Base-by-base conservation (phyloP, 2,113 vertebrate genomes). In the Serinus canaria region DNA sequence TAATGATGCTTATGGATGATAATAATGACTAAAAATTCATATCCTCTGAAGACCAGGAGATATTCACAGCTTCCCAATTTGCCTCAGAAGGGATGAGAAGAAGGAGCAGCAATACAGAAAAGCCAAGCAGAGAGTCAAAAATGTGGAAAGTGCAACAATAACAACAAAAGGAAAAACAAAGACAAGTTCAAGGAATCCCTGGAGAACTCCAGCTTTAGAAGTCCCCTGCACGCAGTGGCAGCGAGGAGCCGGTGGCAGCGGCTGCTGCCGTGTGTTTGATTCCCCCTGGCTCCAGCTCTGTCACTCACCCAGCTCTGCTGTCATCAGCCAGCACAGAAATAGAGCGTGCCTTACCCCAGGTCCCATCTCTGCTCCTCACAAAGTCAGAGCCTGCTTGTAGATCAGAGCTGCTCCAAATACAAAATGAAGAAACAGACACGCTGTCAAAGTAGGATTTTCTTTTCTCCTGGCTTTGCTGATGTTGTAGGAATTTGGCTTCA, bases 161-260 rank as follows among this genome's bases (percentile, higher is more conserved):
- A 82, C 83, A 95, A 87, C 47, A 85, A 77, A 49, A 94, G 82
- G 43, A 35, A 89, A 96, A 92, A 66, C 69, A 87, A 81, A 68
- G 70, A 30, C 0, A 2, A 91, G 77, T 79, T 94, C 62, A 90
- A 96, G 94, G 81, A 94, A 89, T 95, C 94, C 92, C 95, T 92
- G 91, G 88, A 89, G 96, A 93, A 56, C 39, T 80, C 20, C 64
- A 80, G 78, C 81, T 79, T 96, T 96, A 97, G 95, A 97, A 94
- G 94, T 94, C 25, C 58, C 75, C 83, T 41, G 55, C 56, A 63
- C 64, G 77, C 74, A 64, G 41, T 67, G 19, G 13, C 82, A 93
- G 92, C 27, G 53, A 95, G 95, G 68, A 87, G 75, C 67, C 63
- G 0, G 7, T 94, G 92, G 83, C 58, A 58, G 33, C 95, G 96